phyloP scores from a whole-genome alignment of 2,113 vertebrate genomes.

The human region DNA sequence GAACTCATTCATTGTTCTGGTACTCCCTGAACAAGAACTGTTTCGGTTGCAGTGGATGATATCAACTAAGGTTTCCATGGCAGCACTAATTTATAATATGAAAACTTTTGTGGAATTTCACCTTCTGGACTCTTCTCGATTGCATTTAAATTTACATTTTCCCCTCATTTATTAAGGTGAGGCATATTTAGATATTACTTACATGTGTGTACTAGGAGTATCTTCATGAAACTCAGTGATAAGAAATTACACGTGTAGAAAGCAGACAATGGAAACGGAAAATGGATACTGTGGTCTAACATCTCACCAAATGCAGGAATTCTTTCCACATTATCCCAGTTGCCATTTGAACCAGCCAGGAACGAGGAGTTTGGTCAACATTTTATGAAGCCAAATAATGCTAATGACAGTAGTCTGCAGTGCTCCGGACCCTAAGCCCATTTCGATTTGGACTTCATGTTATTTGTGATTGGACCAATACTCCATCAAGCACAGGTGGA shows the following conservation, averaged over 20 bases:
- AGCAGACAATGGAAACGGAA: background rate
- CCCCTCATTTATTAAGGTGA: slow-evolving; percentile 12
- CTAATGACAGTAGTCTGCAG: too few species aligned
- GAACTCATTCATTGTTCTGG: slow-evolving; percentile 44
- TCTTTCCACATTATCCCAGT: background rate
- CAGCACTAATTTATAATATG: slow-evolving; percentile 17
- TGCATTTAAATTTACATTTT: slow-evolving; percentile 53
- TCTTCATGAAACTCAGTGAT: background rate
- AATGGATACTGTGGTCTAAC: background rate
- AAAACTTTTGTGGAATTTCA: slow-evolving; percentile 51
- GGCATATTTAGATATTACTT: background rate
- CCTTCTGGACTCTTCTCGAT: background rate
- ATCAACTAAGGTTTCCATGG: slow-evolving; percentile 33
- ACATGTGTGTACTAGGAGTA: background rate
- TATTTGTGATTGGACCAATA: background rate
- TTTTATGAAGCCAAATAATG: background rate
- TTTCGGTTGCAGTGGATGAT: background rate
- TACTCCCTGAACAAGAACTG: slow-evolving; percentile 23
- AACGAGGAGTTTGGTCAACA: background rate
- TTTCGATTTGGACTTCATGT: background rate
- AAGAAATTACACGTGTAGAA: background rate
- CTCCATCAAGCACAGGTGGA: background rate
- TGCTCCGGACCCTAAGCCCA: background rate
- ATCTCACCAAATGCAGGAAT: background rate
- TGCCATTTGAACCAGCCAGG: background rate